phyloP scores from a whole-genome alignment of 2,888 invertebrate genomes.

The Steinernema carpocapsae region DNA sequence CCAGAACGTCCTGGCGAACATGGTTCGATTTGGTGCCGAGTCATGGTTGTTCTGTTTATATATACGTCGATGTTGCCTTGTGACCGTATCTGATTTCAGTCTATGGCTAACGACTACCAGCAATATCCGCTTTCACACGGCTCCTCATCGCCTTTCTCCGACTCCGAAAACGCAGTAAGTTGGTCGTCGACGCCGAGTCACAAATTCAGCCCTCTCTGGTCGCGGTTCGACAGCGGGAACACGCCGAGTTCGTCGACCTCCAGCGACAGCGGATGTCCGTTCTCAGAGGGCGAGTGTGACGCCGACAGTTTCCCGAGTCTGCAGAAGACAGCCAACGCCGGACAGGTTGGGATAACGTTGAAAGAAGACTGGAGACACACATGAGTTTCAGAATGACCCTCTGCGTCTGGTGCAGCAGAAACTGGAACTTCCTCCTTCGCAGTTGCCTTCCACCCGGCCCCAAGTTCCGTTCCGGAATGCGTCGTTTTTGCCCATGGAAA shows the following conservation, averaged over 20 bases:
- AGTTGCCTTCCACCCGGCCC: not conserved
- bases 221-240: not conserved
- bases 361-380: not conserved
- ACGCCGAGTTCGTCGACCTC: slow-evolving; percentile 12
- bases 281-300: slow-evolving; percentile 1
- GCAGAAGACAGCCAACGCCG: not conserved
- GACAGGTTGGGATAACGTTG: not conserved
- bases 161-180: not conserved
- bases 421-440: not conserved
- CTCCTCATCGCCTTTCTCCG: slow-evolving; percentile 6
- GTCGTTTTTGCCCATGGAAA: slow-evolving; percentile 1
- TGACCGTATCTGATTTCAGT: slow-evolving; percentile 31
- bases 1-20: not conserved
- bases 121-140: slow-evolving; percentile 28
- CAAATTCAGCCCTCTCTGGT: slow-evolving; percentile 2
- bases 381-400: not conserved
- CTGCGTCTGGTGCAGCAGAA: not conserved
- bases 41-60: slow-evolving; percentile 16
- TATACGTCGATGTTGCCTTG: not conserved
- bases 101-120: slow-evolving; percentile 7
- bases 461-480: slow-evolving; percentile 17
- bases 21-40: not conserved
- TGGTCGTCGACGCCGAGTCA: not conserved
- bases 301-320: not conserved
- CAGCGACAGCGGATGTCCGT: slow-evolving; percentile 25